A percentile compares a stretch with the other conserved stretches of the same genome.
Evolutionary conservation across 2,113 vertebrate species (phyloP).

Genomic region (Oryzias celebensis): DNA sequence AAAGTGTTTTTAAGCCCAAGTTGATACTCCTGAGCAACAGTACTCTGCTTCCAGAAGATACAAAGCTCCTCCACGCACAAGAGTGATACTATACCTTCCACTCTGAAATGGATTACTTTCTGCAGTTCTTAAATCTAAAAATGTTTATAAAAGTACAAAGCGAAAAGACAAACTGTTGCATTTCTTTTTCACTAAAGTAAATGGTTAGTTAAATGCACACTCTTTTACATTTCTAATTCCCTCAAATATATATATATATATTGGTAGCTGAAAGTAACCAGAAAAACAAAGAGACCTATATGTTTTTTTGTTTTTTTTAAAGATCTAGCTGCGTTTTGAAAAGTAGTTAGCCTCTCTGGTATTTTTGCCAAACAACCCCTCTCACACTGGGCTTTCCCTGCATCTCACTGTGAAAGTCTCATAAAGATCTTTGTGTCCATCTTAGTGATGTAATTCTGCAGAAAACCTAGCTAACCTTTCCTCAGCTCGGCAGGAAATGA

Average conservation of each 20-base stretch:
- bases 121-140: too few species aligned
- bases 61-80: neutral
- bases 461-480: slow-evolving; percentile 42
- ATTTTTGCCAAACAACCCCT: slow-evolving; percentile 34
- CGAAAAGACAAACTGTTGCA: too few species aligned
- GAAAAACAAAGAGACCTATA: slow-evolving; percentile 3
- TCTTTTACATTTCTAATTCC: too few species aligned
- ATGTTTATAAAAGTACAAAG: too few species aligned
- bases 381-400: slow-evolving; percentile 11
- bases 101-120: too few species aligned
- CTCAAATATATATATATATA: too few species aligned
- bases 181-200: too few species aligned
- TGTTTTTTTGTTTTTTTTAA: slow-evolving; percentile 29
- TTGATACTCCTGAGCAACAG: fast-evolving
- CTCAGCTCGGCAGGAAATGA: slow-evolving; percentile 64
- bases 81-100: neutral
- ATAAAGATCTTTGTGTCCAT: slow-evolving; percentile 36
- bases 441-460: slow-evolving; percentile 18
- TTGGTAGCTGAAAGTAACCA: neutral
- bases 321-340: slow-evolving; percentile 44
- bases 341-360: slow-evolving; percentile 22
- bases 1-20: neutral
- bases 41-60: neutral
- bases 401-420: slow-evolving; percentile 38
- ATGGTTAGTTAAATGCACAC: too few species aligned